phyloP scores from a whole-genome alignment of 2,888 invertebrate genomes.

The Protodeltote pygarga region DNA sequence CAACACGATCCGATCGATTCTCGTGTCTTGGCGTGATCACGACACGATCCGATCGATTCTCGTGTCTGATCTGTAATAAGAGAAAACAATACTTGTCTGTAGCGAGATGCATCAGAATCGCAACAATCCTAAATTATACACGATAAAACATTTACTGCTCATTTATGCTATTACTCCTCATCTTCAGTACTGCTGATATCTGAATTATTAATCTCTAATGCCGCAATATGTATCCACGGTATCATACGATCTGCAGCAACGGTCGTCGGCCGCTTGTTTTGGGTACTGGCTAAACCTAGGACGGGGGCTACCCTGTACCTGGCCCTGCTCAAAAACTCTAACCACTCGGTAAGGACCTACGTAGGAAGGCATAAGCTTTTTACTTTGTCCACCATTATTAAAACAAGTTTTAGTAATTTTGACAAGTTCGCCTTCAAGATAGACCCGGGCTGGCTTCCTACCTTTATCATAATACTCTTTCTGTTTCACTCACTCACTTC shows the following conservation, averaged over 20 bases:
- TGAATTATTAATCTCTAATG: background rate
- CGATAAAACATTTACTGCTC: too few relatives aligned
- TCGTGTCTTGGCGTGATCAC: too few relatives aligned
- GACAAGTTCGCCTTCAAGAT: conserved; percentile 32
- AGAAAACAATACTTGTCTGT: too few relatives aligned
- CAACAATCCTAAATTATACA: too few relatives aligned
- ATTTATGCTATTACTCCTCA: too few relatives aligned
- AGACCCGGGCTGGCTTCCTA: conserved; percentile 19
- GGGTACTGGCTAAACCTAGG: background rate
- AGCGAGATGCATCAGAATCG: too few relatives aligned
- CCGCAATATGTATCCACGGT: background rate
- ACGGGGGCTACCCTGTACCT: conserved; percentile 13
- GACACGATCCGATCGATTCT: too few relatives aligned
- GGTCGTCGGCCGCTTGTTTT: too few relatives aligned
- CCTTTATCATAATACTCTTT: conserved; percentile 27
- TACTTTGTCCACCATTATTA: conserved; percentile 39
- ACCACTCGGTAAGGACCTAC: conserved; percentile 29
- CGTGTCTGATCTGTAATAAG: too few relatives aligned
- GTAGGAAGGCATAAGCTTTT: conserved; percentile 29
- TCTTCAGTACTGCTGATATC: too few relatives aligned
- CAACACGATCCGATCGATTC: too few relatives aligned
- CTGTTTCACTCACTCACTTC: conserved; percentile 21
- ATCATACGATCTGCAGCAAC: background rate
- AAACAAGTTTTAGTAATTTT: conserved; percentile 30
- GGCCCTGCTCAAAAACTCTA: conserved; percentile 26